phyloP scores from a whole-genome alignment of 2,797 vertebrate genomes.

The Podarcis lilfordi region DNA sequence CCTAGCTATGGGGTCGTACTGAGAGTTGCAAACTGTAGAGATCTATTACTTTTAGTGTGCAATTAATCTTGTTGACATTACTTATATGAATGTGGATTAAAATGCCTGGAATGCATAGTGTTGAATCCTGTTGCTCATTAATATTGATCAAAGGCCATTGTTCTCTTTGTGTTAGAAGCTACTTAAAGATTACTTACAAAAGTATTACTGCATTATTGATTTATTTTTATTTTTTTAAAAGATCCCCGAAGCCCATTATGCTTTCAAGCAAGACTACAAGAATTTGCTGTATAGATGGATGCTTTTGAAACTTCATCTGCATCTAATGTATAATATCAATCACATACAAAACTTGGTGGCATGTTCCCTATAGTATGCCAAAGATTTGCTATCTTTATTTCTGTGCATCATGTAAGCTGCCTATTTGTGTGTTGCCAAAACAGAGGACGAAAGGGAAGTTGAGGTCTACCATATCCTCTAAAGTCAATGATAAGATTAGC shows the following conservation, averaged over 20 bases:
- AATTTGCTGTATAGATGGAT: conserved; percentile 5
- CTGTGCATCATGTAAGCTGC: too few species aligned
- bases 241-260: conserved; percentile 48
- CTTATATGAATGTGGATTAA: conserved; percentile 75
- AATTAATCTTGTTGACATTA: conserved; percentile 82
- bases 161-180: conserved; percentile 71
- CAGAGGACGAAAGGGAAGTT: not conserved
- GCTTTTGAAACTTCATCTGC: conserved; percentile 26
- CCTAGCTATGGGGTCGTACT: conserved; percentile 40
- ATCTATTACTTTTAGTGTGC: conserved; percentile 72
- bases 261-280: conserved; percentile 49
- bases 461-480: not conserved
- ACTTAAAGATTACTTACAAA: conserved; percentile 75
- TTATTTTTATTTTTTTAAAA: conserved; percentile 10
- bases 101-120: conserved; percentile 74
- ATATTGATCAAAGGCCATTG: conserved; percentile 76
- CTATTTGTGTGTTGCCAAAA: too few species aligned
- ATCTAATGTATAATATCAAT: conserved; percentile 41
- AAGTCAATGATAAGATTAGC: not conserved
- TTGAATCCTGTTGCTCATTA: conserved; percentile 77
- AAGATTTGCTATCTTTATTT: not conserved
- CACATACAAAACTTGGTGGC: conserved; percentile 39
- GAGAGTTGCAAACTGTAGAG: conserved; percentile 70
- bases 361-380: not conserved
- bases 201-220: conserved; percentile 71